These are phyloP conservation scores for Sycophaga agraensis DNA, from an alignment of 1,140 invertebrate genomes.

Conservation along the genomic window DNA sequence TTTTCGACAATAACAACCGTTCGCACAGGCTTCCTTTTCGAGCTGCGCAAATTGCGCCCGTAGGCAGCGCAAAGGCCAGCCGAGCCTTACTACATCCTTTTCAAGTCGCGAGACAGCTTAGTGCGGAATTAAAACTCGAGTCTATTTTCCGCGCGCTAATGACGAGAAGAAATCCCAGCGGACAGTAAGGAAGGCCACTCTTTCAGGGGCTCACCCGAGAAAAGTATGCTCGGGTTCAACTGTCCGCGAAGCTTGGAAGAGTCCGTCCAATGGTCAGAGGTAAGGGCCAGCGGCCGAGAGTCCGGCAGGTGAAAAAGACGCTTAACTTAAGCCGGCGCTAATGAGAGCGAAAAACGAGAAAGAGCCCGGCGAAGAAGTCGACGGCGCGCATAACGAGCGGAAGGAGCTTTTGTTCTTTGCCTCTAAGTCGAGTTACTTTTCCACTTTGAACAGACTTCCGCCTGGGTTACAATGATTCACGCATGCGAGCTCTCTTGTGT, in stretches of 20 bases:
- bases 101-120: too few species aligned
- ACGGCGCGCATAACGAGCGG: constrained; percentile 35
- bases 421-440: constrained; percentile 44
- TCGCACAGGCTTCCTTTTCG: too few species aligned
- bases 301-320: constrained; percentile 24
- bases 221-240: neutral
- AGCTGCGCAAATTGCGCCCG: too few species aligned
- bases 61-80: too few species aligned
- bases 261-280: constrained; percentile 23
- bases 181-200: neutral
- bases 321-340: constrained; percentile 48
- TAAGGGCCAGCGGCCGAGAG: constrained; percentile 38
- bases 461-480: too few species aligned
- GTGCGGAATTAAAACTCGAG: neutral
- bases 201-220: constrained; percentile 6
- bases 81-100: too few species aligned
- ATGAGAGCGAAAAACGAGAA: constrained; percentile 42
- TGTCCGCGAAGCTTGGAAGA: neutral
- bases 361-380: constrained; percentile 18
- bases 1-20: too few species aligned
- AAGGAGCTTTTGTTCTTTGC: constrained; percentile 47
- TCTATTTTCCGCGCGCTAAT: constrained; percentile 24
- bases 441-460: constrained; percentile 36
- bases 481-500: too few species aligned
- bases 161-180: constrained; percentile 19